Evolutionary conservation across 2,888 invertebrate species (phyloP).

Genomic region (Drosophila anomelani): DNA sequence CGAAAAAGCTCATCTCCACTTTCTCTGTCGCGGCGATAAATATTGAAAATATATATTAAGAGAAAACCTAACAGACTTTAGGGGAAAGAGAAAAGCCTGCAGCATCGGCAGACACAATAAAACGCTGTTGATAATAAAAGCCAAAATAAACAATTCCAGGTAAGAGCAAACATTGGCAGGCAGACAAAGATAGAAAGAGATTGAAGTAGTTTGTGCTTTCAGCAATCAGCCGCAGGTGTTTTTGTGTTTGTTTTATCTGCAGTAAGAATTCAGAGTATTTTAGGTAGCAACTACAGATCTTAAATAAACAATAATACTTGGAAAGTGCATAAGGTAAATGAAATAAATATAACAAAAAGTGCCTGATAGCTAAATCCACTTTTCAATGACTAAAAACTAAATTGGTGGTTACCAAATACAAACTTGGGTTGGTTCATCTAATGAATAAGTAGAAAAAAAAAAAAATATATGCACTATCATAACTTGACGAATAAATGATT

Average conservation of each 20-base stretch:
- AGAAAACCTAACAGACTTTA: slow-evolving; percentile 38
- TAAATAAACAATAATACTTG: not conserved
- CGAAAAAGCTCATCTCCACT: slow-evolving; percentile 12
- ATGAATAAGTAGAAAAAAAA: not conserved
- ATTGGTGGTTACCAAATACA: not conserved
- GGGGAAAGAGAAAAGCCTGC: slow-evolving; percentile 18
- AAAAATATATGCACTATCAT: not conserved
- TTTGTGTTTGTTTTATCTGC: slow-evolving; percentile 17
- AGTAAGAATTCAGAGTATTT: not conserved
- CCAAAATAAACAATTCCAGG: slow-evolving; percentile 21
- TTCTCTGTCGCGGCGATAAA: slow-evolving; percentile 18
- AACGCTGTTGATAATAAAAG: slow-evolving; percentile 8
- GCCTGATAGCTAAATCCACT: not conserved
- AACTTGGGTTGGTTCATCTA: not conserved
- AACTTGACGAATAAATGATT: not conserved
- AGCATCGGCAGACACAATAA: slow-evolving; percentile 6
- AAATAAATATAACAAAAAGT: not conserved
- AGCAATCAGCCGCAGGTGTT: slow-evolving; percentile 35
- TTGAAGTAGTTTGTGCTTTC: slow-evolving; percentile 12
- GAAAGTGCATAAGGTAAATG: not conserved
- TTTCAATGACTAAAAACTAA: not conserved
- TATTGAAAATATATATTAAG: slow-evolving; percentile 44
- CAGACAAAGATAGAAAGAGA: not conserved
- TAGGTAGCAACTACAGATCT: not conserved
- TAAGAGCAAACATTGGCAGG: slow-evolving; percentile 2